Evolutionary conservation across 2,113 vertebrate genomes (phyloP), one percentile per base, ranked within the genome.

Genomic region (Paratilapia polleni): DNA sequence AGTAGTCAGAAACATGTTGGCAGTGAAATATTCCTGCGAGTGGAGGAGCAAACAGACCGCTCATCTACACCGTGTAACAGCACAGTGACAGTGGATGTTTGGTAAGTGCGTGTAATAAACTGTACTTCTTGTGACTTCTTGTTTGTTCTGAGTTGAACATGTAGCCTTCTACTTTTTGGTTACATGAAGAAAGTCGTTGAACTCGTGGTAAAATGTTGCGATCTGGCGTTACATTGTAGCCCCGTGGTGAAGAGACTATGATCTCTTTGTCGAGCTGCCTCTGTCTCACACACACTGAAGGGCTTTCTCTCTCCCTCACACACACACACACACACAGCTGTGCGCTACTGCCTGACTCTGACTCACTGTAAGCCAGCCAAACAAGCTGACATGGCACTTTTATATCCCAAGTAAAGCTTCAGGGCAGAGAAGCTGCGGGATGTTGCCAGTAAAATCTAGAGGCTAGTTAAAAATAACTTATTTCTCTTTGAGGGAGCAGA

Each of bases 1-100:
- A 9, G 90, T 75, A 92, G 90, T 92, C 84, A 82, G 84, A 84
- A 92, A 68, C 93, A 94, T 90, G 93, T 84, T 94, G 80, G 64
- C 11, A 13, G 76, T 66, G 68, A 79, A 70, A 6, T 15, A 58
- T 62, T 80, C 41, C 34, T 24, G 24, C 28, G 52, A 82, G 61
- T 28, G 63, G 61, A 85, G 57, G 31, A 73, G 31, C 41, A 76
- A 10, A 36, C 68, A 54, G 61, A 63, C 31, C n/a, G 52, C 54
- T 58, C 61, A 14, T 41, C 74, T 6, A 12, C 60, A 22, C 54
- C 59, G 28, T 66, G 74, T 84, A 73, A 64, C 79, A 56, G 31
- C 81, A 15, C 80, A 63, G 43, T 87, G 80, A 87, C 90, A 59
- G 12, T 38, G 81, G 60, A 77, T 24, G 26, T 34, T 19, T 57